Base-by-base conservation (phyloP, 2,113 vertebrate species). In the Tychaedon coryphoeus region DNA sequence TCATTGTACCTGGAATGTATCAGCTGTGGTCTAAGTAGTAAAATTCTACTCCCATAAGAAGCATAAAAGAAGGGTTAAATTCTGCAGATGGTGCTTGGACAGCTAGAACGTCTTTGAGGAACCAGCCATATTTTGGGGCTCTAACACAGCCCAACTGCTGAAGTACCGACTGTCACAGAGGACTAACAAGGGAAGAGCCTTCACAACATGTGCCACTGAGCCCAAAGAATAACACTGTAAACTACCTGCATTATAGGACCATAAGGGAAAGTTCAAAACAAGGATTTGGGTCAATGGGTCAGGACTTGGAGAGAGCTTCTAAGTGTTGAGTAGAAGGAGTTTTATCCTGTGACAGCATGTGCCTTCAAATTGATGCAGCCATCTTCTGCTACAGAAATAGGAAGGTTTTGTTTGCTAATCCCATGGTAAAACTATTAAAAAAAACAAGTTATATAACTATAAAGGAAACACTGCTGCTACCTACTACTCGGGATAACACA, bases 101-200 rank as follows among this genome's bases (percentile, higher is more conserved):
- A 53, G 25, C 25, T 24, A 56, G n/a, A 77, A 76, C 0, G 0
- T 29, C 34, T 66, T 62, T 51, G 13, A 81, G 19, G 26, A 69
- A 82, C 10, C 22, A 79, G 29, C 40, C 88, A 43, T 8, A 79
- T 33, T 51, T 8, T 34, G 14, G 40, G 31, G 8, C 14, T 24
- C 26, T 43, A 57, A 23, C 10, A 50, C 0, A 1, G n/a, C 14
- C 31, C 76, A 48, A 75, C 15, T 8, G 1, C 14, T 16, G 0
- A 86, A 82, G 6, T 10, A 56, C 17, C 16, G 53, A 22, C 13
- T 53, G 12, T 23, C 26, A 43, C 3, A 24, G 23, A 76, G 12
- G 40, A 71, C 29, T 71, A 54, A 64, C 6, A 76, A 24, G 29
- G 0, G 3, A 26, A 58, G 15, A 42, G 33, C 33, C 43, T 73